Conservation (phyloP, 2,797 vertebrate genomes). For the Cetoscarus ocellatus region DNA sequence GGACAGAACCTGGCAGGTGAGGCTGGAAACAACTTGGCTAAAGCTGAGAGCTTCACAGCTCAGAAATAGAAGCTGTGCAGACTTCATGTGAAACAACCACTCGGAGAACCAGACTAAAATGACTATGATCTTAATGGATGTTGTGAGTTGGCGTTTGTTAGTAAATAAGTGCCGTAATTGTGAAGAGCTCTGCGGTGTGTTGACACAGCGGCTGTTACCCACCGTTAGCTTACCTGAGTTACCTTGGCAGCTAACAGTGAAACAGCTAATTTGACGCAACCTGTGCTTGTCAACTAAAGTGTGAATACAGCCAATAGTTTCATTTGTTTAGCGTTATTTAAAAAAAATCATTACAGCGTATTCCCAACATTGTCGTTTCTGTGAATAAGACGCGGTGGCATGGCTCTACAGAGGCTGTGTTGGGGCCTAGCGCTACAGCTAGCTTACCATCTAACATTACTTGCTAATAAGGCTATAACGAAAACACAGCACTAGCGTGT, state of each 20-base stretch:
- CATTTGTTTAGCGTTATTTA: not conserved
- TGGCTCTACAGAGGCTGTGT: conserved; percentile 41
- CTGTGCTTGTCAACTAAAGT: conserved; percentile 25
- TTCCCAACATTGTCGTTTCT: not conserved
- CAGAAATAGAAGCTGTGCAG: not conserved
- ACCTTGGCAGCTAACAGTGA: conserved; percentile 17
- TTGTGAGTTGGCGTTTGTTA: no score
- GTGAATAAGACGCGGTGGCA: conserved; percentile 7
- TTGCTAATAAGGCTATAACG: conserved; percentile 43
- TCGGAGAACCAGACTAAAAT: not conserved
- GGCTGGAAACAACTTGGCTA: conserved; percentile 1
- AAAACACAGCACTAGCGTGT: conserved; percentile 56
- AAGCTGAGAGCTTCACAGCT: not conserved
- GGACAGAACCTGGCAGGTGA: conserved; percentile 51
- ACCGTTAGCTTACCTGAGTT: conserved; percentile 26
- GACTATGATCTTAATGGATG: not conserved
- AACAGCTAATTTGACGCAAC: conserved; percentile 37
- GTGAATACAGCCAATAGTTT: not conserved
- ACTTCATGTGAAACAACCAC: not conserved
- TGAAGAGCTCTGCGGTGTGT: not conserved
- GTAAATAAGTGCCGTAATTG: no score
- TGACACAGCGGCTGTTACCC: conserved; percentile 25
- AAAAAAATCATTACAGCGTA: not conserved
- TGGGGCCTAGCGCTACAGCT: conserved; percentile 66
- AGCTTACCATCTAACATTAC: conserved; percentile 58